Percentiles rank a stretch among this genome's conserved stretches.
Conservation (phyloP, 2,888 invertebrate genomes). For the Spialia ferax region DNA sequence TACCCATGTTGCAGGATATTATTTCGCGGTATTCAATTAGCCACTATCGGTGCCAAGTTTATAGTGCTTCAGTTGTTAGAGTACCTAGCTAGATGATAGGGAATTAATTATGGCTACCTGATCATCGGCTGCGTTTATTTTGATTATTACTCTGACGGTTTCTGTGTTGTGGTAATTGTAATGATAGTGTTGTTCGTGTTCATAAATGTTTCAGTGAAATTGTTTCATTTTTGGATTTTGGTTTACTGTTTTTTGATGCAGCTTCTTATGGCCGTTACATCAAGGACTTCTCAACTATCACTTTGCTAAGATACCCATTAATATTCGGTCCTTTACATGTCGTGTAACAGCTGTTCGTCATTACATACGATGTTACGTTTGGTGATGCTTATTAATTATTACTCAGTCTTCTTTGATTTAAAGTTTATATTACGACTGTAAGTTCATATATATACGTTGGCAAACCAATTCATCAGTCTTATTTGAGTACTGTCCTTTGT, state of each 20-base stretch:
- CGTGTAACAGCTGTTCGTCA: too few species aligned
- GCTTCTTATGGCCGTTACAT: too few species aligned
- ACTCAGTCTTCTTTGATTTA: too few species aligned
- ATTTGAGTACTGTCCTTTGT: not conserved
- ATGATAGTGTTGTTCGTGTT: not conserved
- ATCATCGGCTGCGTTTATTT: constrained; percentile 1
- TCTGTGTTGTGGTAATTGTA: not conserved
- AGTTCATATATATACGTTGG: too few species aligned
- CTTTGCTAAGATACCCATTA: too few species aligned
- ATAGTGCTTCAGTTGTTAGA: constrained; percentile 17
- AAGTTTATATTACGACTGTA: not conserved
- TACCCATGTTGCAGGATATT: constrained; percentile 45
- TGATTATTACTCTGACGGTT: not conserved
- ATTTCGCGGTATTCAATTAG: constrained; percentile 57
- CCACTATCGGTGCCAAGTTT: constrained; percentile 30
- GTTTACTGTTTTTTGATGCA: not conserved
- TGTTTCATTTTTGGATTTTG: not conserved
- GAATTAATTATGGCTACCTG: constrained; percentile 24
- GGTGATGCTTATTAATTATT: too few species aligned
- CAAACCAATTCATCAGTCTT: too few species aligned
- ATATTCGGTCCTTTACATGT: too few species aligned
- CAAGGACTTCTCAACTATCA: too few species aligned
- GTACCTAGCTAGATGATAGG: not conserved
- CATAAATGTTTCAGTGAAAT: not conserved
- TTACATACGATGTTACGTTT: too few species aligned